phyloP scores from a whole-genome alignment of 2,113 vertebrate genomes.

The Cynoglossus semilaevis region DNA sequence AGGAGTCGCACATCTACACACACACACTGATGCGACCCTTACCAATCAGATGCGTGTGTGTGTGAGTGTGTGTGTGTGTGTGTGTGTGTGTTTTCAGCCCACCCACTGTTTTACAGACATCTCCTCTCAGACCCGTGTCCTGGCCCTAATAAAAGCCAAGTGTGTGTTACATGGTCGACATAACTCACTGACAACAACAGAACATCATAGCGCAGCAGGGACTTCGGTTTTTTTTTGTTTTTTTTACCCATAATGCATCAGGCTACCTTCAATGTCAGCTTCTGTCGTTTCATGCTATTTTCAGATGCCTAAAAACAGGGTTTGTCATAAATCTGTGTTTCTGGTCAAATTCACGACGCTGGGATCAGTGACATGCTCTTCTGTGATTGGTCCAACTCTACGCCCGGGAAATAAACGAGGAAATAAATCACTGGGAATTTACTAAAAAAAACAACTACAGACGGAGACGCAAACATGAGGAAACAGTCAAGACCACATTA shows the following conservation, averaged over 20 bases:
- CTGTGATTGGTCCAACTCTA: too few species aligned
- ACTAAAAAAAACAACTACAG: too few species aligned
- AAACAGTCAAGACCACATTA: too few species aligned
- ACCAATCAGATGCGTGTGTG: not conserved
- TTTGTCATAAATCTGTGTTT: not conserved
- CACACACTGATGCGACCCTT: not conserved
- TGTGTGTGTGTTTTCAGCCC: slow-evolving; percentile 9
- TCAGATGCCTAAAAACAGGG: not conserved
- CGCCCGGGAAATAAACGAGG: too few species aligned
- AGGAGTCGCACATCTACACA: slow-evolving; percentile 29
- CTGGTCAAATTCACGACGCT: too few species aligned
- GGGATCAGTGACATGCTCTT: too few species aligned
- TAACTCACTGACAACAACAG: slow-evolving; percentile 17
- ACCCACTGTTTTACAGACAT: slow-evolving; percentile 31
- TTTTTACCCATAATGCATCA: slow-evolving; percentile 23
- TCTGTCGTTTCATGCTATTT: not conserved
- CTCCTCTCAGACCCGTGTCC: slow-evolving; percentile 15
- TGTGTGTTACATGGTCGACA: slow-evolving; percentile 29
- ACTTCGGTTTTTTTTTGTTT: not conserved
- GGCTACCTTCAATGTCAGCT: not conserved
- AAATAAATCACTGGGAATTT: too few species aligned
- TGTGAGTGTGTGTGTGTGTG: too few species aligned
- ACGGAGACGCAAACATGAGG: too few species aligned
- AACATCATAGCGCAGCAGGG: not conserved
- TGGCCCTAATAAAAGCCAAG: slow-evolving; percentile 23